A percentile compares a stretch with the other conserved stretches of the same genome.
Evolutionary conservation across 2,888 invertebrate genomes (phyloP).

Genomic region (Stenoptilia bipunctidactyla): DNA sequence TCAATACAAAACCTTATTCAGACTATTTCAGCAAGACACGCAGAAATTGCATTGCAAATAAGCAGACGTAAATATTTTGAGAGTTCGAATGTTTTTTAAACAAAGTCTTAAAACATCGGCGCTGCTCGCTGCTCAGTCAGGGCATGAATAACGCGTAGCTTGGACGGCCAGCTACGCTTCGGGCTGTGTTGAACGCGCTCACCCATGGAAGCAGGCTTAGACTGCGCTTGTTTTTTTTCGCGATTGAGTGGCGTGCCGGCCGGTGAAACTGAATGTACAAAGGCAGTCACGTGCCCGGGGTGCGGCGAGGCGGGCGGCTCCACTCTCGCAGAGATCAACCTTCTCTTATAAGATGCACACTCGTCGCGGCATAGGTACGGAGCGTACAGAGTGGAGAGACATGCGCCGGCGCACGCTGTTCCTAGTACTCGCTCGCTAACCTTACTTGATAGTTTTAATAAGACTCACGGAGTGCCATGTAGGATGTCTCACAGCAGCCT

Average conservation of each 20-base stretch:
- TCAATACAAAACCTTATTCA: no score
- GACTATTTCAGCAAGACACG: no score
- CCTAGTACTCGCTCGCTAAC: slow-evolving; percentile 35
- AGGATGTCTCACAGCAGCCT: slow-evolving; percentile 69
- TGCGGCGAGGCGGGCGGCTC: slow-evolving; percentile 64
- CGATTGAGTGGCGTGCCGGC: slow-evolving; percentile 63
- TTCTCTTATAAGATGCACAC: slow-evolving; percentile 68
- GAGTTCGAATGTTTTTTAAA: not conserved
- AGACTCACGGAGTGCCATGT: slow-evolving; percentile 59
- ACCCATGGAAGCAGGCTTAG: not conserved
- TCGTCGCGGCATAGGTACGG: slow-evolving; percentile 61
- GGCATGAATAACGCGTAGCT: not conserved
- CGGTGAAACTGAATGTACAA: slow-evolving; percentile 49
- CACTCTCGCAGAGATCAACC: slow-evolving; percentile 53
- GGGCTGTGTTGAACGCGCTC: not conserved
- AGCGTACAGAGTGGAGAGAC: slow-evolving; percentile 54
- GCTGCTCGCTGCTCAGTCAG: no score
- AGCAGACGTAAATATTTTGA: not conserved
- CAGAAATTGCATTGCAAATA: no score
- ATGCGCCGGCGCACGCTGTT: slow-evolving; percentile 43
- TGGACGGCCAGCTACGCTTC: not conserved
- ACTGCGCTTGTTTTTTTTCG: slow-evolving; percentile 35
- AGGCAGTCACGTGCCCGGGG: slow-evolving; percentile 70
- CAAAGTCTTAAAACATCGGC: not conserved
- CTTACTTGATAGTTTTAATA: slow-evolving; percentile 38